Evolutionary conservation across 2,888 invertebrate species (phyloP).

Genomic region (Zelleria hepariella): DNA sequence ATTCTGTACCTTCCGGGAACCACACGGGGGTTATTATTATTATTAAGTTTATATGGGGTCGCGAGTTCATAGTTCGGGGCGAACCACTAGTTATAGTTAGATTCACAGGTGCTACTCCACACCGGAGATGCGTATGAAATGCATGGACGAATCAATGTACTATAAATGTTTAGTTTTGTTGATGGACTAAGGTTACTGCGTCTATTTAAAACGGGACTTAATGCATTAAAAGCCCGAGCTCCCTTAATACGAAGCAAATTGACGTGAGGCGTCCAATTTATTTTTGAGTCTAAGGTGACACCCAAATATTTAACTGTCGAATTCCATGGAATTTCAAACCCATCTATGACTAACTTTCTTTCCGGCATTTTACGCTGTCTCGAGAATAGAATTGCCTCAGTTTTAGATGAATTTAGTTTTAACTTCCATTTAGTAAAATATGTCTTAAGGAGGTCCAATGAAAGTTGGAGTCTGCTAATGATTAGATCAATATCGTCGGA

Average conservation of each 20-base stretch:
- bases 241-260: not conserved
- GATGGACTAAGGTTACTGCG: not conserved
- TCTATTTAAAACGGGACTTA: not conserved
- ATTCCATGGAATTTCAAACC: not conserved
- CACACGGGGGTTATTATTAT: no score
- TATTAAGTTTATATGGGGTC: no score
- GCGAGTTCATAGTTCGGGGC: no score
- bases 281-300: not conserved
- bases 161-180: not conserved
- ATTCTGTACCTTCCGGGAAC: no score
- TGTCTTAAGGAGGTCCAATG: not conserved
- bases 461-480: not conserved
- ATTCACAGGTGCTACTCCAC: not conserved
- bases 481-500: slow-evolving; percentile 5
- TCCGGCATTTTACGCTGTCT: not conserved
- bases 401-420: not conserved
- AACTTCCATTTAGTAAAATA: slow-evolving; percentile 3
- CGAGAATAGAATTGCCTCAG: not conserved
- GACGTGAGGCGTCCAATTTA: not conserved
- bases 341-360: not conserved
- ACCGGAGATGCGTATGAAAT: not conserved
- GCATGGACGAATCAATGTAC: not conserved
- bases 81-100: no score
- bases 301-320: not conserved
- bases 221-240: not conserved